Conservation (phyloP, 1,140 invertebrate species). For the Drosophila lini region DNA sequence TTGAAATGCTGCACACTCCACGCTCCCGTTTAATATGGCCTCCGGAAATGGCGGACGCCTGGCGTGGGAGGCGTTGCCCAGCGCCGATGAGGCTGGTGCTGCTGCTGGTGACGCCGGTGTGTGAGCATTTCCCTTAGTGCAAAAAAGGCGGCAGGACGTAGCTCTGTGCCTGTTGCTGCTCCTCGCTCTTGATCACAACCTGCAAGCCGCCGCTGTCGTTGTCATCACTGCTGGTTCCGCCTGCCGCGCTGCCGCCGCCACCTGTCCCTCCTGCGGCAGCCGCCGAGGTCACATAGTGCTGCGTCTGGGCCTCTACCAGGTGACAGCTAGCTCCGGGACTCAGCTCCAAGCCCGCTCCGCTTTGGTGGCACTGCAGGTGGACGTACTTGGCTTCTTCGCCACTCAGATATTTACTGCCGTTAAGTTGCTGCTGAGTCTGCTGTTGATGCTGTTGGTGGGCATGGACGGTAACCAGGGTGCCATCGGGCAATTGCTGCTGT, state of each 20-base stretch:
- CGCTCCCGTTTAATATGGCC: conserved; percentile 58
- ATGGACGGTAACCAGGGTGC: conserved; percentile 65
- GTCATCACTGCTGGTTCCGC: conserved; percentile 55
- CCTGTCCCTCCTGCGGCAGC: conserved; percentile 29
- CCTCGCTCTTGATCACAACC: conserved; percentile 82
- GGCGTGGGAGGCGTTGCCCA: conserved; percentile 27
- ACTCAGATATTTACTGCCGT: conserved; percentile 74
- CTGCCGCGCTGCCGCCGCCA: conserved; percentile 25
- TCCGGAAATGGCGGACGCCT: conserved; percentile 54
- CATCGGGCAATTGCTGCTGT: conserved; percentile 63
- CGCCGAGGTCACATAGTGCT: conserved; percentile 62
- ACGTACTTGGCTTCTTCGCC: conserved; percentile 77
- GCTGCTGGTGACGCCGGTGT: conserved; percentile 69
- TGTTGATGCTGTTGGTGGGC: conserved; percentile 52
- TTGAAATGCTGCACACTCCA: conserved; percentile 70
- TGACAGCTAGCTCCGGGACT: conserved; percentile 60
- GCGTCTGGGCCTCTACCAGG: conserved; percentile 58
- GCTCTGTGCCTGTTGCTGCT: conserved; percentile 75
- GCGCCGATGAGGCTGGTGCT: conserved; percentile 53
- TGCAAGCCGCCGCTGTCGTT: conserved; percentile 68
- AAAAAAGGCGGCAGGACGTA: conserved; percentile 84
- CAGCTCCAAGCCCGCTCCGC: conserved; percentile 47
- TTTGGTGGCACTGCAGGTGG: conserved; percentile 67
- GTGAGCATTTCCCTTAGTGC: conserved; percentile 84
- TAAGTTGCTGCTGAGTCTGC: conserved; percentile 63